phyloP scores from a whole-genome alignment of 2,113 vertebrate genomes.

The Azemiops feae region DNA sequence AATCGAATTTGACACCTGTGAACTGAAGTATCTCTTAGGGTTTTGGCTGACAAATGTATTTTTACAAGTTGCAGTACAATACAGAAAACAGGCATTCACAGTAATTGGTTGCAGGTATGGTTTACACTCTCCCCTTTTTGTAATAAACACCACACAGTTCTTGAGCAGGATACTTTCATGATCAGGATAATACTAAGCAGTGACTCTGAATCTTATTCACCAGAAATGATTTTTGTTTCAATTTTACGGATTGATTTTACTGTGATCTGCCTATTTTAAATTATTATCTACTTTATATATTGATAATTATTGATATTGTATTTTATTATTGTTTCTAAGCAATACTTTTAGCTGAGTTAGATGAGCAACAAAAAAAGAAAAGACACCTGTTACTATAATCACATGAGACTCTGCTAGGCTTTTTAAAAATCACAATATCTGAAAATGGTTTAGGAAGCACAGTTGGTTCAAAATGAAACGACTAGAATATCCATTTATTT shows the following conservation, averaged over 20 bases:
- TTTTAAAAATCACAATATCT: background rate
- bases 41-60: background rate
- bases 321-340: background rate
- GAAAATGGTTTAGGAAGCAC: background rate
- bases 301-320: background rate
- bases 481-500: background rate
- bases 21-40: background rate
- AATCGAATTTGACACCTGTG: too few relatives aligned
- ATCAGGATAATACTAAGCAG: background rate
- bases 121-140: background rate
- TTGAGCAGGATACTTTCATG: background rate
- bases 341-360: background rate
- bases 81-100: background rate
- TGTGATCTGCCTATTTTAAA: background rate
- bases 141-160: background rate
- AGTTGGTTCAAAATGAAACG: background rate
- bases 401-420: background rate
- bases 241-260: background rate
- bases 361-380: background rate
- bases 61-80: background rate
- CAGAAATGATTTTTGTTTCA: background rate
- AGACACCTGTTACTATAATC: background rate
- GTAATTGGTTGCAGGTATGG: background rate
- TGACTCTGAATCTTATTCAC: background rate
- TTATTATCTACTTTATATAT: background rate